These are phyloP conservation scores for Steatornis caripensis DNA, from an alignment of 2,113 vertebrate genomes.

Conservation along the genomic window DNA sequence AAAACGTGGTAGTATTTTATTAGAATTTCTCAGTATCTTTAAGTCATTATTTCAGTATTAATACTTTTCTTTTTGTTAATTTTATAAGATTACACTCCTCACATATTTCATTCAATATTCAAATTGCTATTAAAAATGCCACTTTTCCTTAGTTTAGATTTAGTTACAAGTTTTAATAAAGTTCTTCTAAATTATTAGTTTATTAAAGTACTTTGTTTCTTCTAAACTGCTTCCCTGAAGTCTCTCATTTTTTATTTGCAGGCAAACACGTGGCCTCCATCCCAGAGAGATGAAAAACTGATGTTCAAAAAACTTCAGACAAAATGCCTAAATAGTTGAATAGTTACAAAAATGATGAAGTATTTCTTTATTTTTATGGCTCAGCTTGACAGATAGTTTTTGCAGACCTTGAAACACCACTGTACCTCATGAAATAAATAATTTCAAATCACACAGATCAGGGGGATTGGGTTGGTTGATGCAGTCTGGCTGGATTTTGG, in stretches of 20 bases:
- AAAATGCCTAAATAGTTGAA: not conserved
- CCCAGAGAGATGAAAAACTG: not conserved
- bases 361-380: not conserved
- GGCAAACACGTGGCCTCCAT: not conserved
- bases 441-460: not conserved
- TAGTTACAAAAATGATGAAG: not conserved
- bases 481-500: not conserved
- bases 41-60: not conserved
- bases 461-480: not conserved
- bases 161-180: not conserved
- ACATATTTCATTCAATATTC: not conserved
- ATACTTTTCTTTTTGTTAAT: not conserved
- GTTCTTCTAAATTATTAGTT: not conserved
- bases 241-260: not conserved
- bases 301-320: not conserved
- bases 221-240: not conserved
- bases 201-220: not conserved
- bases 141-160: not conserved
- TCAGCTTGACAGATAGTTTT: not conserved
- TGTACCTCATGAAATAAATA: not conserved
- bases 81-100: not conserved
- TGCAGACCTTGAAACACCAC: not conserved
- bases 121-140: not conserved
- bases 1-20: accelerated
- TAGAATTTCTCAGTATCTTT: not conserved